A percentile compares a stretch with the other conserved stretches of the same genome.
Conservation (phyloP, 2,113 vertebrate genomes). For the Sclerurus mexicanus region DNA sequence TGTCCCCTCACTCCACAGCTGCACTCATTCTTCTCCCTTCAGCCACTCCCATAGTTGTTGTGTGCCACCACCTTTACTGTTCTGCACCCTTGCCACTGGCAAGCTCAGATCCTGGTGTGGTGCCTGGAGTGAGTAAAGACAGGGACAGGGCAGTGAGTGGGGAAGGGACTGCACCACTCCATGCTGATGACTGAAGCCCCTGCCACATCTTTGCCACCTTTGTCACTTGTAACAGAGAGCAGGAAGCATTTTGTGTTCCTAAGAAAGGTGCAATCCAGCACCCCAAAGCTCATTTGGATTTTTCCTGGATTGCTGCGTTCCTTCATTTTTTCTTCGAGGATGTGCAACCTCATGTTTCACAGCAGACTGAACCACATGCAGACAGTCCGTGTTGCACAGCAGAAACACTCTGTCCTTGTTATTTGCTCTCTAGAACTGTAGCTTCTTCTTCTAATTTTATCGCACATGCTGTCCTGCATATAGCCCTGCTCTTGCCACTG, state of each 20-base stretch:
- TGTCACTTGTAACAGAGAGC: background rate
- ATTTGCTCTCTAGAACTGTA: background rate
- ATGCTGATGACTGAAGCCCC: background rate
- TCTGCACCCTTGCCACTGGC: fast-evolving
- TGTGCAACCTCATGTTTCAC: background rate
- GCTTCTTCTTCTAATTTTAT: conserved; percentile 21
- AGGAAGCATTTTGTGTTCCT: background rate
- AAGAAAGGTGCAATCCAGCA: background rate
- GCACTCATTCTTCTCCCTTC: background rate
- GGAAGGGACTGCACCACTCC: background rate
- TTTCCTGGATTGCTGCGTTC: background rate
- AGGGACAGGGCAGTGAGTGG: background rate
- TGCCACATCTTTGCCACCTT: background rate
- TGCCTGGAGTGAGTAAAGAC: background rate
- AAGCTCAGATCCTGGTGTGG: background rate
- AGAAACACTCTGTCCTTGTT: conserved; percentile 37
- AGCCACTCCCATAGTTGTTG: background rate
- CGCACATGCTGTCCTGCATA: background rate
- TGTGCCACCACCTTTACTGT: background rate
- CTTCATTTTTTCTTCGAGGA: background rate
- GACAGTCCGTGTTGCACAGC: background rate
- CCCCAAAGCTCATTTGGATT: background rate
- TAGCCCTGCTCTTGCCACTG: background rate
- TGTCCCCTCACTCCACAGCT: background rate
- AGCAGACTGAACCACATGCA: background rate